These are phyloP conservation scores for Mormyrus iriodes DNA, from an alignment of 2,113 vertebrate species.

Conservation along the genomic window DNA sequence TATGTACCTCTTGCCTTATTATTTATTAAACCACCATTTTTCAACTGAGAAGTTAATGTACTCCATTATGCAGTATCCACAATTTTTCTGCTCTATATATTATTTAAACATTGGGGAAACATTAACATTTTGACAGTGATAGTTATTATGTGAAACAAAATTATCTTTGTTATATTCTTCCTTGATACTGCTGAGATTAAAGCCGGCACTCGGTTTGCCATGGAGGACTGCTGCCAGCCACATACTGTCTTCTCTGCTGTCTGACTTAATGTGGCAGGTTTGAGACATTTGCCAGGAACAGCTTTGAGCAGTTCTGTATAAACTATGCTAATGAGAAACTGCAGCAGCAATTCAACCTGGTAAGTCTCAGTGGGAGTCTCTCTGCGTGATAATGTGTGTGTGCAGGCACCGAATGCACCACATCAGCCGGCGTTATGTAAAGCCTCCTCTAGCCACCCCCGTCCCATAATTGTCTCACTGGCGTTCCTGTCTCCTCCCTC, in stretches of 20 bases:
- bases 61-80: background rate
- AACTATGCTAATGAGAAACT: conserved; percentile 75
- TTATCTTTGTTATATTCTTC: background rate
- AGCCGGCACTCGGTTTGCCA: background rate
- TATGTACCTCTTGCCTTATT: background rate
- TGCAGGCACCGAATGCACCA: background rate
- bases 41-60: background rate
- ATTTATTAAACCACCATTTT: background rate
- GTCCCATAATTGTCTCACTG: background rate
- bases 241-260: background rate
- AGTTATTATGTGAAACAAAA: background rate
- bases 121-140: background rate
- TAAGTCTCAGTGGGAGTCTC: conserved; percentile 35
- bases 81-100: background rate
- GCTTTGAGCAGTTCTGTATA: conserved; percentile 76
- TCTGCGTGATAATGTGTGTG: background rate
- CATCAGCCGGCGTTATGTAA: background rate
- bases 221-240: no score
- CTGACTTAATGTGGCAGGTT: conserved; percentile 51
- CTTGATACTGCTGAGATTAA: background rate
- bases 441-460: background rate
- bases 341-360: conserved; percentile 72
- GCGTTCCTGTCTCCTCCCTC: background rate
- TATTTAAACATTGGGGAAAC: background rate
- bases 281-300: conserved; percentile 72